Evolutionary conservation across 1,140 invertebrate species (phyloP).

Genomic region (Cydia strobilella): DNA sequence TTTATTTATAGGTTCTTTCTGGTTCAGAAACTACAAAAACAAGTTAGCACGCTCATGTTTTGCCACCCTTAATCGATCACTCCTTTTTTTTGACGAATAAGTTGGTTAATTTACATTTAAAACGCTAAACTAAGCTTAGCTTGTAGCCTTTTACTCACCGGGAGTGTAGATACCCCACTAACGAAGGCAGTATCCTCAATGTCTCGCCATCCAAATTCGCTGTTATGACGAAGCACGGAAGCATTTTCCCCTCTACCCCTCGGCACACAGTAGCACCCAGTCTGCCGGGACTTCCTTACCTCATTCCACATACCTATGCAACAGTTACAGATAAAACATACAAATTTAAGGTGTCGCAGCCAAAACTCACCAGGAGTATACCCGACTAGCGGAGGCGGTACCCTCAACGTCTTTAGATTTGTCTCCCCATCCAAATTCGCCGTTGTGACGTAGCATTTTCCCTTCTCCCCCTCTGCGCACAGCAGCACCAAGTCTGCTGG

Average conservation of each 20-base stretch:
- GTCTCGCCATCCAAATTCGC: conserved; percentile 95
- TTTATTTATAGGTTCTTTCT: too few relatives aligned
- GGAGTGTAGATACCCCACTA: too few relatives aligned
- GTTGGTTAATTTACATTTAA: too few relatives aligned
- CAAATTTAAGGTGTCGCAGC: background rate
- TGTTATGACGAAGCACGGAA: conserved; percentile 99
- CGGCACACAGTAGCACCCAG: conserved; percentile 86
- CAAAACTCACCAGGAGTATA: conserved; percentile 64
- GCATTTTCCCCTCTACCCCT: conserved; percentile 97
- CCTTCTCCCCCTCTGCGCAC: conserved; percentile 92
- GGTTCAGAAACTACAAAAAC: too few relatives aligned
- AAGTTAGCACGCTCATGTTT: too few relatives aligned
- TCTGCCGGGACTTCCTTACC: conserved; percentile 91
- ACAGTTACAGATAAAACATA: background rate
- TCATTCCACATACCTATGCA: conserved; percentile 65
- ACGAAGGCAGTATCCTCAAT: conserved; percentile 80
- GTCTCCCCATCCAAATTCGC: conserved; percentile 99
- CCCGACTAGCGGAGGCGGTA: conserved; percentile 71
- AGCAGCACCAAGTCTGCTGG: conserved; percentile 91
- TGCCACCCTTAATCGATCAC: too few relatives aligned
- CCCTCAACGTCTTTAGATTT: conserved; percentile 94
- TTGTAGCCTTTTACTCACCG: too few relatives aligned
- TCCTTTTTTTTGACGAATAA: too few relatives aligned
- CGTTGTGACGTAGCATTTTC: conserved; percentile 99
- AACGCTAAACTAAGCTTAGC: too few relatives aligned